These are phyloP conservation scores for Erebia ligea DNA, from an alignment of 2,888 invertebrate genomes.

Conservation along the genomic window DNA sequence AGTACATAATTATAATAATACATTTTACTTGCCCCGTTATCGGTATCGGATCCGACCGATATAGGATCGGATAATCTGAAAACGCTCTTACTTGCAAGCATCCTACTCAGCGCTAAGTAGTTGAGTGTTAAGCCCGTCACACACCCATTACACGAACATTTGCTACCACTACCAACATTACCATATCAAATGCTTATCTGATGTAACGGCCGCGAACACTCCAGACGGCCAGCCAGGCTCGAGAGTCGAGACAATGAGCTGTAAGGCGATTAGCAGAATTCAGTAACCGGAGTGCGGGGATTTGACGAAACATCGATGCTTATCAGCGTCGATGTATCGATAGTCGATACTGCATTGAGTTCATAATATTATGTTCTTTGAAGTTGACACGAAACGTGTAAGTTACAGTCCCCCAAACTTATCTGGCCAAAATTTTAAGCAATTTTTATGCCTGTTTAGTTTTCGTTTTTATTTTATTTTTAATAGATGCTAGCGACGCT, in stretches of 20 bases:
- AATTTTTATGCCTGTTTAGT: constrained; percentile 8
- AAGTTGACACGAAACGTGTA: not conserved
- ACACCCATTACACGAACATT: constrained; percentile 74
- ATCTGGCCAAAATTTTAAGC: no score
- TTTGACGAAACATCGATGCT: constrained; percentile 48
- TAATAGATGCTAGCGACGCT: no score
- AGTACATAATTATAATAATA: no score
- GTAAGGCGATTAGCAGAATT: constrained; percentile 70
- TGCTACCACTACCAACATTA: constrained; percentile 63
- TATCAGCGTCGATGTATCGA: constrained; percentile 43
- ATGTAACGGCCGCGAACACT: constrained; percentile 66
- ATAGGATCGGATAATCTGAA: no score
- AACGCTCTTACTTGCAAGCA: no score
- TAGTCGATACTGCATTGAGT: constrained; percentile 23
- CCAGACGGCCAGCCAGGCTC: constrained; percentile 46
- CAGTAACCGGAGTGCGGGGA: constrained; percentile 62
- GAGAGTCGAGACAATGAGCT: constrained; percentile 54
- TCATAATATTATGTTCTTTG: not conserved
- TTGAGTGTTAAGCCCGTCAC: constrained; percentile 65
- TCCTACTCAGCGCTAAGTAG: no score
- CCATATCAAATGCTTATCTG: constrained; percentile 79
- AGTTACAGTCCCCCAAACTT: no score
- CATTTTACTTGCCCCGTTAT: no score
- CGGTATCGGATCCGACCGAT: no score
- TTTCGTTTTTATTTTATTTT: no score